Evolutionary conservation across 2,797 vertebrate genomes (phyloP).

Genomic region (Oreochromis grahami): DNA sequence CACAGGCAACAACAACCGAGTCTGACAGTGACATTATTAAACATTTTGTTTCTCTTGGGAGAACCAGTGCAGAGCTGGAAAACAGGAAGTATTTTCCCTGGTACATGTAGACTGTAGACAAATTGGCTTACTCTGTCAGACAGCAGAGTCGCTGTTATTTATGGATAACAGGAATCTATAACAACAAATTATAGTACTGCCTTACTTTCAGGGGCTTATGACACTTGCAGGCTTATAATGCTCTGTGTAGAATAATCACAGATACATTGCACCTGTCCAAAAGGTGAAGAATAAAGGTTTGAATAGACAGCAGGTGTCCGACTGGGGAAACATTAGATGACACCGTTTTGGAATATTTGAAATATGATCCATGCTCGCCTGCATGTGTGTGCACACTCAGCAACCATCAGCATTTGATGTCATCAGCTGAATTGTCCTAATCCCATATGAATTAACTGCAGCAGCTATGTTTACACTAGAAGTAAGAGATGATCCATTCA

Average conservation of each 20-base stretch:
- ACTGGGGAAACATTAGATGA: not conserved
- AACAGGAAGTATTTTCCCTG: not conserved
- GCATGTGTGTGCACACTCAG: not conserved
- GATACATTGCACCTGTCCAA: not conserved
- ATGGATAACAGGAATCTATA: not conserved
- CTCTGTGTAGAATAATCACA: not conserved
- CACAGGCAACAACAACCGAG: not conserved
- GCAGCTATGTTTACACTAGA: constrained; percentile 34
- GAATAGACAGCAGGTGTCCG: not conserved
- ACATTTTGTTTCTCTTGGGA: not conserved
- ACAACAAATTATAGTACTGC: not conserved
- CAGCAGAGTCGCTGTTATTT: not conserved
- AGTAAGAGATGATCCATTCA: constrained; percentile 26
- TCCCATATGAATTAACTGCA: constrained; percentile 27
- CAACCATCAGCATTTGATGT: constrained; percentile 6
- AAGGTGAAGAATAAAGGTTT: not conserved
- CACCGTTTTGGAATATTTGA: not conserved
- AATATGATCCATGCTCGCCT: not conserved
- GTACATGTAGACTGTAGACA: not conserved
- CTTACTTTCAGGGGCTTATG: not conserved
- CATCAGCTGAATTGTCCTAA: constrained; percentile 23
- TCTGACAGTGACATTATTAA: not conserved
- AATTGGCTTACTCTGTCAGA: not conserved
- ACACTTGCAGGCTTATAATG: no score
- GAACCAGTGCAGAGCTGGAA: not conserved